Evolutionary conservation across 2,797 vertebrate species (phyloP).

Genomic region (Acrossocheilus fasciatus): DNA sequence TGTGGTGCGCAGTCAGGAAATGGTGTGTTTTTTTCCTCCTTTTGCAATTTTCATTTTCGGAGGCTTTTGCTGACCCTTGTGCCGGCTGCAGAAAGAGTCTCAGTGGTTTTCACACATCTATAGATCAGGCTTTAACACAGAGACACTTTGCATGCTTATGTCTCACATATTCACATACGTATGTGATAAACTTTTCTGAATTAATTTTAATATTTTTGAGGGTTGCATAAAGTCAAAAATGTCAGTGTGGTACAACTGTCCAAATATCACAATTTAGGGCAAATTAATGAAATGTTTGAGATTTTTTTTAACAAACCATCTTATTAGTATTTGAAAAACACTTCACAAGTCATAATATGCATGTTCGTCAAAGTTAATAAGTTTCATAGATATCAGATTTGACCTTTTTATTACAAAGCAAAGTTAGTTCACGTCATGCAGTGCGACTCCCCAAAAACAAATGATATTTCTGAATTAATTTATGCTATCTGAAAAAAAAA

Average conservation of each 20-base stretch:
- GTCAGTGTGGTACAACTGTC: background rate
- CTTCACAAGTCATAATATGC: background rate
- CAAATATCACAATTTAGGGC: background rate
- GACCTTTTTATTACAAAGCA: background rate
- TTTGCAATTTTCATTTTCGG: conserved; percentile 33
- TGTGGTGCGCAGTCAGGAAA: conserved; percentile 58
- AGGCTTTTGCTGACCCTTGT: conserved; percentile 18
- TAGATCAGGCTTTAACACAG: background rate
- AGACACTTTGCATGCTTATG: background rate
- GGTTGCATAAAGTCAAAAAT: background rate
- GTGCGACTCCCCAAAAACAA: background rate
- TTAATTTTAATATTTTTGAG: background rate
- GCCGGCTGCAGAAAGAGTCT: background rate
- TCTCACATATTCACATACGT: background rate
- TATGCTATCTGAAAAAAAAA: background rate
- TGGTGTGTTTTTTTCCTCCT: conserved; percentile 35
- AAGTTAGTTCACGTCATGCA: background rate
- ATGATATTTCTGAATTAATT: background rate
- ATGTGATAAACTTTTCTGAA: background rate
- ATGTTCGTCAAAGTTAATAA: background rate
- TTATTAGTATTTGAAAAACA: background rate
- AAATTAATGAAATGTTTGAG: background rate
- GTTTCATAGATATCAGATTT: background rate
- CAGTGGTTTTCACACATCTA: background rate
- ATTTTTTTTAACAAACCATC: background rate